Conservation (phyloP, 2,113 vertebrate species). For the Saguinus midas region DNA sequence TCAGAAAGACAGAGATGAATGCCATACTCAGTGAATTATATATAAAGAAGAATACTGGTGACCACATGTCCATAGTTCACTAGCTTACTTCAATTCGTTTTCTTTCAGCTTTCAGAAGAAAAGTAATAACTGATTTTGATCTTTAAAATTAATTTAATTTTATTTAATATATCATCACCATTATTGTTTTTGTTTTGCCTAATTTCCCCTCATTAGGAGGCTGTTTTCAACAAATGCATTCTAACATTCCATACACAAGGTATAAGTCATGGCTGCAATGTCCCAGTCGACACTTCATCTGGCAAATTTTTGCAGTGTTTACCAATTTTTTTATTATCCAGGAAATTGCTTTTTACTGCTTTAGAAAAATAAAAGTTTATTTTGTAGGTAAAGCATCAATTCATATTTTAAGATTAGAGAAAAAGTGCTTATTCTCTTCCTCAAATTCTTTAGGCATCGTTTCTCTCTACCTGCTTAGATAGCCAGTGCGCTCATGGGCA, state of each 20-base stretch:
- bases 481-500: not conserved
- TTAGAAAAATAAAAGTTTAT: not conserved
- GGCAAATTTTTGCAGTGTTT: not conserved
- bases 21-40: not conserved
- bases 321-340: not conserved
- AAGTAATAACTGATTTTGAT: not conserved
- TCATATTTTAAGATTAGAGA: not conserved
- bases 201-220: not conserved
- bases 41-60: not conserved
- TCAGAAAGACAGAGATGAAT: not conserved
- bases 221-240: not conserved
- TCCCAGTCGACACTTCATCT: not conserved
- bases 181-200: not conserved
- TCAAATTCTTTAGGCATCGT: not conserved
- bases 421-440: not conserved
- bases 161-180: not conserved
- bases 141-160: not conserved
- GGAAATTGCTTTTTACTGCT: not conserved
- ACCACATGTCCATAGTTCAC: not conserved
- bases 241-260: rapidly evolving
- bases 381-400: not conserved
- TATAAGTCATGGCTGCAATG: rapidly evolving
- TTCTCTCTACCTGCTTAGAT: not conserved
- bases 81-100: not conserved
- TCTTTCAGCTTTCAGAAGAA: not conserved